Evolutionary conservation across 1,140 invertebrate genomes (phyloP).

Genomic region (Pemphigus obesinymphae): DNA sequence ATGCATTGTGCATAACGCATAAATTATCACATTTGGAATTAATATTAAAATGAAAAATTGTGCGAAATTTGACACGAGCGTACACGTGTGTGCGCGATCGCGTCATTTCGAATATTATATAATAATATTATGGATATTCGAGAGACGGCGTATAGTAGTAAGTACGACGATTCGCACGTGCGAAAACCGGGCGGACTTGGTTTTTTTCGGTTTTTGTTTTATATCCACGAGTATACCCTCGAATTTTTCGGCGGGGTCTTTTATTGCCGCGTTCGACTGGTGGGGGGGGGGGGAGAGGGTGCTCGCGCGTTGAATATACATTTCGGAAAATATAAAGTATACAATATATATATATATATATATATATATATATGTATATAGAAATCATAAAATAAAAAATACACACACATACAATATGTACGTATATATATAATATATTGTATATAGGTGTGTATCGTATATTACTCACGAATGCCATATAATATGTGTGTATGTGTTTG

Average conservation of each 20-base stretch:
- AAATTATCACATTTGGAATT: no score
- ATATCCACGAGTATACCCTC: neutral
- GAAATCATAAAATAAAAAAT: constrained; percentile 3
- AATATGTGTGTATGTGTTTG: neutral
- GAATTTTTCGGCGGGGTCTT: constrained; percentile 18
- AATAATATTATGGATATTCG: neutral
- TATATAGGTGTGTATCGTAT: neutral
- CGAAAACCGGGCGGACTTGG: neutral
- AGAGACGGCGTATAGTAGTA: no score
- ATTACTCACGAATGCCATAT: neutral
- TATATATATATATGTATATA: neutral
- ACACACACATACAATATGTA: no score
- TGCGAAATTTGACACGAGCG: no score
- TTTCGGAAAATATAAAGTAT: neutral
- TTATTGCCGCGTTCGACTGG: neutral
- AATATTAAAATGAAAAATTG: no score
- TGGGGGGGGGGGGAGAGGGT: neutral
- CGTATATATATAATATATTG: no score
- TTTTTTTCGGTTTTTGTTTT: neutral
- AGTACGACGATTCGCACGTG: neutral
- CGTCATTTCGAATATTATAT: no score
- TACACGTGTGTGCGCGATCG: no score
- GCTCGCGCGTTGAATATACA: neutral
- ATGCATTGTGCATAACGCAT: no score
- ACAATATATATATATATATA: neutral